Conservation (phyloP, 2,797 vertebrate genomes). For the Pristis pectinata region DNA sequence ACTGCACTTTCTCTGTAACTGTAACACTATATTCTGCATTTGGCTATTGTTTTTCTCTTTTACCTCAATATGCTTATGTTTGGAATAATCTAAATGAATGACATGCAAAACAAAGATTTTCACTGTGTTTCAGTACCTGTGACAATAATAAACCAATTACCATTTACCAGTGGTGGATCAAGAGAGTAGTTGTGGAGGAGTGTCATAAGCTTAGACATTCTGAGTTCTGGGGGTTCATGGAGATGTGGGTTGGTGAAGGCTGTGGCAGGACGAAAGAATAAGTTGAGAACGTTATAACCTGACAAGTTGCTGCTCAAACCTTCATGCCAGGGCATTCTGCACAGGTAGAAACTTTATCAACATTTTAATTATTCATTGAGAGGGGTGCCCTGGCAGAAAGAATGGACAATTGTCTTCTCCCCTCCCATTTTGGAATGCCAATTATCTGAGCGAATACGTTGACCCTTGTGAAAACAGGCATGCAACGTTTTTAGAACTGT, state of each 20-base stretch:
- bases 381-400: neutral
- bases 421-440: neutral
- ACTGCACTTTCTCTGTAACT: too few relatives aligned
- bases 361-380: slow-evolving; percentile 7
- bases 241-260: neutral
- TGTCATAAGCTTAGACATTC: neutral
- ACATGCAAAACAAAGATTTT: too few relatives aligned
- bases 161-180: neutral
- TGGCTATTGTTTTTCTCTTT: too few relatives aligned
- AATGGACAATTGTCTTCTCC: neutral
- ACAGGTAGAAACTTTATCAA: neutral
- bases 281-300: neutral
- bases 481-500: neutral
- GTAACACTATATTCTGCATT: too few relatives aligned
- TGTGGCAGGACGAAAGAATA: neutral
- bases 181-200: neutral
- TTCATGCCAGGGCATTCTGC: neutral
- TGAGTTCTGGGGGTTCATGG: neutral
- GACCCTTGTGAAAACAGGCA: neutral
- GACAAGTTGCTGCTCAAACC: neutral
- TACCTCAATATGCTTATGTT: too few relatives aligned
- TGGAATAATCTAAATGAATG: too few relatives aligned
- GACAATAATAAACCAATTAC: too few relatives aligned
- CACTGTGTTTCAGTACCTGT: too few relatives aligned
- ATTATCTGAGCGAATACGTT: neutral